Conservation (phyloP, 2,888 invertebrate species). For the Cremastinae sp. region DNA sequence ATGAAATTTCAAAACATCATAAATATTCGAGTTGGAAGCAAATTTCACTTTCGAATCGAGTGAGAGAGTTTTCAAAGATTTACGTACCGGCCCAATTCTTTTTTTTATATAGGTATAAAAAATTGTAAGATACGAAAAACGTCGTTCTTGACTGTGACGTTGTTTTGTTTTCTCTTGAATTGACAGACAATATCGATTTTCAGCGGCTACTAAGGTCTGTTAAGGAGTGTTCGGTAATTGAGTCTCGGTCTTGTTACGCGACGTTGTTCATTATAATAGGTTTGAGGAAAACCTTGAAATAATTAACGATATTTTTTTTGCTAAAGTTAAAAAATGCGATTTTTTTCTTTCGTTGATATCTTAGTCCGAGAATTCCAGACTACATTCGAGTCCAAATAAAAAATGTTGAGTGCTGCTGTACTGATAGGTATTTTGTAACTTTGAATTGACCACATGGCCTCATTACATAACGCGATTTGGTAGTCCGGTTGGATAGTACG, state of each 20-base stretch:
- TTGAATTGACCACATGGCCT: constrained; percentile 17
- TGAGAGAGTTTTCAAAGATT: background rate
- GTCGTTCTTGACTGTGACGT: background rate
- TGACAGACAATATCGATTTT: constrained; percentile 17
- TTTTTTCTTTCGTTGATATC: too few relatives aligned
- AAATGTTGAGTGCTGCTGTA: constrained; percentile 20
- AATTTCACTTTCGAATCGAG: too few relatives aligned
- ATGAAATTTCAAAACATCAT: background rate
- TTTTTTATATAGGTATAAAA: background rate
- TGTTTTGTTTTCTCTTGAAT: constrained; percentile 14
- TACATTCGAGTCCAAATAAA: too few relatives aligned
- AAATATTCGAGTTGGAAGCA: too few relatives aligned
- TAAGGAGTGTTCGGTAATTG: background rate
- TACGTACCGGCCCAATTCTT: background rate
- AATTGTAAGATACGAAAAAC: constrained; percentile 1
- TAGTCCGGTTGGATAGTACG: constrained; percentile 51
- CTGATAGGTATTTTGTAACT: constrained; percentile 53
- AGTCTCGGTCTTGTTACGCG: background rate
- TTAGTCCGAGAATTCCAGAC: too few relatives aligned
- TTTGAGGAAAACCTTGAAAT: too few relatives aligned
- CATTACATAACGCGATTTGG: constrained; percentile 46
- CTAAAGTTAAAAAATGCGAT: too few relatives aligned
- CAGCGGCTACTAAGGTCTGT: background rate
- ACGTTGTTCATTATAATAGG: background rate
- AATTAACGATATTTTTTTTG: too few relatives aligned